phyloP scores from a whole-genome alignment of 2,113 vertebrate genomes.

The Pangasianodon gigas region DNA sequence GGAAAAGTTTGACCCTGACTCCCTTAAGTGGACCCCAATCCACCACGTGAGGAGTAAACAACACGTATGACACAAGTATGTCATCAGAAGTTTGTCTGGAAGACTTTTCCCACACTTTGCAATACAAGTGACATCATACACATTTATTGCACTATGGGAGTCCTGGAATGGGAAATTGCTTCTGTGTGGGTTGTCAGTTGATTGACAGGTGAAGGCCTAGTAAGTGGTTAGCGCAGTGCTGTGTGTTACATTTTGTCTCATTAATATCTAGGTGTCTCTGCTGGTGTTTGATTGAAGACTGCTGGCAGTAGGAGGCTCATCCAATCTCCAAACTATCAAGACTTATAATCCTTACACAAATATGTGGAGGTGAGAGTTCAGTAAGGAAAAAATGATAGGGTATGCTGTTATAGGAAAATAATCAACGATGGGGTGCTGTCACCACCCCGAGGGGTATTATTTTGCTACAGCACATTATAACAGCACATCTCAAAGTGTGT shows the following conservation, averaged over 20 bases:
- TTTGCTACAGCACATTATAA: neutral
- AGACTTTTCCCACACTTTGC: neutral
- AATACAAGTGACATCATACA: constrained; percentile 6
- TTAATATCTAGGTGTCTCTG: constrained; percentile 62
- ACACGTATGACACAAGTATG: constrained; percentile 56
- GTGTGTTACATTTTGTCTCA: neutral
- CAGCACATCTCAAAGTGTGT: neutral
- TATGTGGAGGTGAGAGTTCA: constrained; percentile 62
- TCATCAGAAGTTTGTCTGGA: constrained; percentile 10
- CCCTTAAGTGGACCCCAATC: constrained; percentile 62
- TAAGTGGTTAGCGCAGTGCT: neutral
- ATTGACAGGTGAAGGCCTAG: neutral
- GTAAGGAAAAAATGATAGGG: neutral
- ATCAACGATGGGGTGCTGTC: neutral
- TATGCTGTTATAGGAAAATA: neutral
- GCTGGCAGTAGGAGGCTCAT: constrained; percentile 68
- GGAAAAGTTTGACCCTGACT: constrained; percentile 65
- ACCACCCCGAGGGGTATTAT: neutral
- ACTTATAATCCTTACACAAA: constrained; percentile 68
- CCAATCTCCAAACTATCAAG: constrained; percentile 66
- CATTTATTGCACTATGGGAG: neutral
- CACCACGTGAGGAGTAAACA: constrained; percentile 67
- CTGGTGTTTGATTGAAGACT: constrained; percentile 63
- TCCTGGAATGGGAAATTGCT: constrained; percentile 10
- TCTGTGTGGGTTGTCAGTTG: constrained; percentile 23